Evolutionary conservation across 2,797 vertebrate genomes (phyloP).

Genomic region (Gobio occitaniae): DNA sequence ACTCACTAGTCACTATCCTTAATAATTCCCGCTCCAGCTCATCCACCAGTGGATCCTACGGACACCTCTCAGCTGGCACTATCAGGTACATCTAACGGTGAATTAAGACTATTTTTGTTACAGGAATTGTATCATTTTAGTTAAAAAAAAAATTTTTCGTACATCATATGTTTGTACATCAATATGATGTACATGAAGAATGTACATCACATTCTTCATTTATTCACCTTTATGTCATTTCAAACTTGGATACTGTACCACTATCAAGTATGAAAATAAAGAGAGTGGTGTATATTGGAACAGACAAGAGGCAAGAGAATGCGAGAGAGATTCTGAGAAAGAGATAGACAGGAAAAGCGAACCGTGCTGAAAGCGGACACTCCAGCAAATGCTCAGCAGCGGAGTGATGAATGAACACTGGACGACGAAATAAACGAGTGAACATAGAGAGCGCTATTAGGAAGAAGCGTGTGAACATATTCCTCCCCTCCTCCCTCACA

Average conservation of each 20-base stretch:
- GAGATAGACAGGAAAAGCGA: slow-evolving; percentile 47
- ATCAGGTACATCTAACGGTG: slow-evolving; percentile 83
- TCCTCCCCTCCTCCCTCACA: slow-evolving; percentile 66
- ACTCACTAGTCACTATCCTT: slow-evolving; percentile 95
- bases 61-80: slow-evolving; percentile 96
- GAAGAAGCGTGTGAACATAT: slow-evolving; percentile 89
- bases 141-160: background rate
- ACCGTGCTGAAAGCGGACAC: slow-evolving; percentile 27
- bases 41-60: slow-evolving; percentile 96
- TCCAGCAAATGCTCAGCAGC: slow-evolving; percentile 67
- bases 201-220: background rate
- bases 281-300: slow-evolving; percentile 45
- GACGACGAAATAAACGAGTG: slow-evolving; percentile 89
- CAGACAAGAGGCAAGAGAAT: slow-evolving; percentile 42
- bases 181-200: too few species aligned
- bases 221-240: background rate
- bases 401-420: slow-evolving; percentile 88
- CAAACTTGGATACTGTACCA: background rate
- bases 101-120: background rate
- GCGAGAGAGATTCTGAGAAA: slow-evolving; percentile 33
- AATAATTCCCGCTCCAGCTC: slow-evolving; percentile 98
- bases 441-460: slow-evolving; percentile 93
- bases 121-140: background rate
- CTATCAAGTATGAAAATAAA: slow-evolving; percentile 34
- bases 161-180: background rate